These are phyloP conservation scores for Apamea monoglypha DNA, from an alignment of 2,888 invertebrate genomes.

Conservation along the genomic window DNA sequence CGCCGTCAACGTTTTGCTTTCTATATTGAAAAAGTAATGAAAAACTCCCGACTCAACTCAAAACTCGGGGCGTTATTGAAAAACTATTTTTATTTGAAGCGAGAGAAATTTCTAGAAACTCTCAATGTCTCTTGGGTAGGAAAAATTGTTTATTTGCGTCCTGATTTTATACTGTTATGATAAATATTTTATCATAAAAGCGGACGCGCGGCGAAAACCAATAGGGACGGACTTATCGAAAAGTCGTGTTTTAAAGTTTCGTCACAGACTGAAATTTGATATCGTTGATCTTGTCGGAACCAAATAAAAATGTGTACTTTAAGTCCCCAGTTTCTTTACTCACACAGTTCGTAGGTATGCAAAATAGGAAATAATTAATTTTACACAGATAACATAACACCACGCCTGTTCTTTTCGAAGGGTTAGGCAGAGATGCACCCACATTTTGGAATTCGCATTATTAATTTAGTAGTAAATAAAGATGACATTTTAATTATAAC, in stretches of 20 bases:
- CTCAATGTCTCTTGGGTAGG: slow-evolving; percentile 65
- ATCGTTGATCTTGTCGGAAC: background rate
- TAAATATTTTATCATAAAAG: slow-evolving; percentile 39
- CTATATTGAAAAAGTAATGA: slow-evolving; percentile 82
- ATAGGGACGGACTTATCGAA: slow-evolving; percentile 26
- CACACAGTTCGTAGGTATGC: background rate
- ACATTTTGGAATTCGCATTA: background rate
- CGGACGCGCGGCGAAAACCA: background rate
- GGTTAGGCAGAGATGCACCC: background rate
- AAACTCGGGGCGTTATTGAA: slow-evolving; percentile 80
- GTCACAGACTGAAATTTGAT: background rate
- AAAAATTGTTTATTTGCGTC: slow-evolving; percentile 54
- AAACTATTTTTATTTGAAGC: slow-evolving; percentile 80
- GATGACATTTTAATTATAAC: background rate
- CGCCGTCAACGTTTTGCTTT: slow-evolving; percentile 66
- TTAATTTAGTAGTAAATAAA: background rate
- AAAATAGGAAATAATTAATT: background rate
- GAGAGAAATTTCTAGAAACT: slow-evolving; percentile 67
- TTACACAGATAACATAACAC: background rate
- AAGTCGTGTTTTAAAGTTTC: slow-evolving; percentile 24
- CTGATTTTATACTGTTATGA: slow-evolving; percentile 26
- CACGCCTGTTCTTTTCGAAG: background rate
- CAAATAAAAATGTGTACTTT: background rate
- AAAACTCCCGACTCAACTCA: slow-evolving; percentile 73
- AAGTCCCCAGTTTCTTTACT: background rate